Evolutionary conservation across 2,113 vertebrate species (phyloP), one percentile per base, ranked within the genome.

Genomic region (Ictidomys tridecemlineatus): DNA sequence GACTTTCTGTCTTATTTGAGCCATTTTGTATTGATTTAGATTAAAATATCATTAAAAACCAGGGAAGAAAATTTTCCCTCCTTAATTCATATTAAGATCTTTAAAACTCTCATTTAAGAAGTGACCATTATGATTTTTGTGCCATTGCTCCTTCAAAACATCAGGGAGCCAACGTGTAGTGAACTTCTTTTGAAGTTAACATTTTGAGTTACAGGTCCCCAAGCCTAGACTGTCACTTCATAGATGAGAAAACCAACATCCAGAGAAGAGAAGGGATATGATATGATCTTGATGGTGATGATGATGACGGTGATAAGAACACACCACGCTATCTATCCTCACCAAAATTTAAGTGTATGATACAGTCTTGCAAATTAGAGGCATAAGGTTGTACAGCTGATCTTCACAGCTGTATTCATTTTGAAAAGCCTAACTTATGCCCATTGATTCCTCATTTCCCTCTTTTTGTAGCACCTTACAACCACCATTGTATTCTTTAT

Each of bases 211-310:
- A 67, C 18, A 77, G 63, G 34, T 65, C 42, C 91, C 3, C 37
- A 72, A 70, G 32, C 79, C 39, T 88, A 91, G 37, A 63, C n/a
- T 76, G 58, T 77, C 67, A 96, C 73, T 96, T 82, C 10, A 91
- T 24, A 77, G 6, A 12, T 56, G 34, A 74, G 58, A 63, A 96
- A 94, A 94, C 11, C 9, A 11, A 96, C 48, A 20, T 58, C n/a
- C 45, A 85, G n/a, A 83, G 77, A 92, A 14, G 76, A 34, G 26
- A 51, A 53, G 3, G 32, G 28, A 32, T 30, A 32, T 63, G 77
- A 32, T 39, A 82, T 37, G 22, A 26, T 30, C 16, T 14, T 87
- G 83, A 20, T 61, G 24, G 18, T 70, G 2, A 56, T 42, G 61
- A 42, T 45, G 12, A 16, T 56, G 45, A 45, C 1, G 1, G 45